Conservation (phyloP, 2,888 invertebrate genomes). For the Sesia apiformis region DNA sequence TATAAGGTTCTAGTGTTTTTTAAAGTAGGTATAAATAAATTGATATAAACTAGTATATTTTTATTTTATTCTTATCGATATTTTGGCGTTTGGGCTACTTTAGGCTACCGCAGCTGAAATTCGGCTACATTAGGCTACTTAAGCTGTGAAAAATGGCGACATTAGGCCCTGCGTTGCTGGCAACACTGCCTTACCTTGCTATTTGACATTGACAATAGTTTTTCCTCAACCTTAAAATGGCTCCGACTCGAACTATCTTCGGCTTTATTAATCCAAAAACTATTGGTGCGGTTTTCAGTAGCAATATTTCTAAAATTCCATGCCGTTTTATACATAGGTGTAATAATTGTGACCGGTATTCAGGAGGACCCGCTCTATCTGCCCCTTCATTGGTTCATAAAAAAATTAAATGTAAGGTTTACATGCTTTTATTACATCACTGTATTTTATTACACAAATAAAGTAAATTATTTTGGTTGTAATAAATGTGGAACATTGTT, state of each 20-base stretch:
- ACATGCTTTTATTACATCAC: constrained; percentile 70
- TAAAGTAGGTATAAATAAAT: too few relatives aligned
- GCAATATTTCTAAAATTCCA: constrained; percentile 60
- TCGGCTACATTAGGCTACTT: too few relatives aligned
- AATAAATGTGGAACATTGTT: neutral
- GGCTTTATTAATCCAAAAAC: constrained; percentile 75
- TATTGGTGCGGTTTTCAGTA: constrained; percentile 64
- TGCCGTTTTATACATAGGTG: constrained; percentile 70
- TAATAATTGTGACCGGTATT: constrained; percentile 53
- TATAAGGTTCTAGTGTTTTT: too few relatives aligned
- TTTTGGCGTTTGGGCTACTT: too few relatives aligned
- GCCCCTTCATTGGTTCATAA: constrained; percentile 41
- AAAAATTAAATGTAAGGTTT: constrained; percentile 63
- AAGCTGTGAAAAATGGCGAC: too few relatives aligned
- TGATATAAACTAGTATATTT: too few relatives aligned
- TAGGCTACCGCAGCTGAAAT: too few relatives aligned
- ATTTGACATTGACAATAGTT: constrained; percentile 5
- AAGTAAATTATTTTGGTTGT: neutral
- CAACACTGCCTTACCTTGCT: neutral
- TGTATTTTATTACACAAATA: neutral
- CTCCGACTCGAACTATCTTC: constrained; percentile 75
- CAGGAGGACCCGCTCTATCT: constrained; percentile 40
- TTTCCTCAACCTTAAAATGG: constrained; percentile 63
- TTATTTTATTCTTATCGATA: too few relatives aligned
- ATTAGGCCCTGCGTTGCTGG: too few relatives aligned